A percentile compares a stretch with the other conserved stretches of the same genome.
These are phyloP conservation scores for Rhinoptilus africanus DNA, from an alignment of 2,113 vertebrate genomes.

Conservation along the genomic window DNA sequence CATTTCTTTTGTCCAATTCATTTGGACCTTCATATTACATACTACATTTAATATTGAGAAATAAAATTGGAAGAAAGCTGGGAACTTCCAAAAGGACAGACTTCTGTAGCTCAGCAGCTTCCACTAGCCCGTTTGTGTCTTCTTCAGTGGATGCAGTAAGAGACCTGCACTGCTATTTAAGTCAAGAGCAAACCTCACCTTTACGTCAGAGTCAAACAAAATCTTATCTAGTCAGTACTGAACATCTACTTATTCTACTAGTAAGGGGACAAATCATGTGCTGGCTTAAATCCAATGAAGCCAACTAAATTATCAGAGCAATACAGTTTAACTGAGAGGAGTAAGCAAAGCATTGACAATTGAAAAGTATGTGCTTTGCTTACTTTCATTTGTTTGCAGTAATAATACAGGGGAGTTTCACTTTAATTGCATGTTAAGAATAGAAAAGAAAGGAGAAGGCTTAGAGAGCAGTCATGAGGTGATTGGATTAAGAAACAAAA, in stretches of 20 bases:
- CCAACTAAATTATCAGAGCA: not conserved
- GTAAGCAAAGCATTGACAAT: not conserved
- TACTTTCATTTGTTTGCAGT: not conserved
- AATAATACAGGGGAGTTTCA: not conserved
- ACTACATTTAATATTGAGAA: not conserved
- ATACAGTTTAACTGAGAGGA: not conserved
- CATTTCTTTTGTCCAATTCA: not conserved
- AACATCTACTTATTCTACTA: not conserved
- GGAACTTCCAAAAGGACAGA: not conserved
- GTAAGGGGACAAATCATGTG: not conserved
- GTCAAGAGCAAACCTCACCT: not conserved
- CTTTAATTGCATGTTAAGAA: not conserved
- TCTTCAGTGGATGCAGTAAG: not conserved
- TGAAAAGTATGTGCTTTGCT: not conserved
- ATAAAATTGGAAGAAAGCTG: not conserved
- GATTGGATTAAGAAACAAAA: conserved; percentile 24
- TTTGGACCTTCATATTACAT: not conserved
- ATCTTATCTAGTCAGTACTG: not conserved
- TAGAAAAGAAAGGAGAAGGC: not conserved
- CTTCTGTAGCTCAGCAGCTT: not conserved
- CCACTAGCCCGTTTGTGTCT: fast-evolving
- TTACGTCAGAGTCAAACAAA: not conserved
- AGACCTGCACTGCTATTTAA: not conserved
- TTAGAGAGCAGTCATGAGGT: not conserved
- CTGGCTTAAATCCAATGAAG: not conserved